These are phyloP conservation scores for Hyppa rectilinea DNA, from an alignment of 2,888 invertebrate species.

Conservation along the genomic window DNA sequence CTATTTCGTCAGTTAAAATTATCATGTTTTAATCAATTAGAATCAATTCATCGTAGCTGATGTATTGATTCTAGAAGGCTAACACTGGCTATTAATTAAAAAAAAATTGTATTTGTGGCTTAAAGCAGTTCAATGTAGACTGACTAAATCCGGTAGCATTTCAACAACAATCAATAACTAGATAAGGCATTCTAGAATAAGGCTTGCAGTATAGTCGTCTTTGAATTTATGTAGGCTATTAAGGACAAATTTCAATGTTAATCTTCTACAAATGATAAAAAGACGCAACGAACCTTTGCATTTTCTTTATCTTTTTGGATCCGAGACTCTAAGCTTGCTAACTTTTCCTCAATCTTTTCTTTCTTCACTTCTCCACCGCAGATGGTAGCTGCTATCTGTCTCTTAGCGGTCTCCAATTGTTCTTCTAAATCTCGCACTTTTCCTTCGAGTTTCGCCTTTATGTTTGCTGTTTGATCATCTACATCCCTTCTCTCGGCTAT, in stretches of 20 bases:
- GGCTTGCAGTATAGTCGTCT: neutral
- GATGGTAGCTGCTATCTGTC: constrained; percentile 76
- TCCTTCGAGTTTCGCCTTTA: constrained; percentile 72
- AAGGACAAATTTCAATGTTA: neutral
- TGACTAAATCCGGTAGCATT: neutral
- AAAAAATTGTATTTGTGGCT: neutral
- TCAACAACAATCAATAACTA: neutral
- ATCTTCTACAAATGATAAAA: neutral
- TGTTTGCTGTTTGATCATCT: constrained; percentile 72
- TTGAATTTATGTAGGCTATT: neutral
- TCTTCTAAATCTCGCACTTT: constrained; percentile 78
- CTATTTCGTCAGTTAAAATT: constrained; percentile 15
- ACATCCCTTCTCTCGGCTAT: constrained; percentile 80
- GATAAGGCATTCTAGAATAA: neutral
- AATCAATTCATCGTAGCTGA: no score
- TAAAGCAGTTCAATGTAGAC: neutral
- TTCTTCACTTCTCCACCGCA: constrained; percentile 78
- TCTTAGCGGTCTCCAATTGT: constrained; percentile 78
- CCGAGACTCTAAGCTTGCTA: constrained; percentile 76
- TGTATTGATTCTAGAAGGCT: neutral
- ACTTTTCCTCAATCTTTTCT: constrained; percentile 78
- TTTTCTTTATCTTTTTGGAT: constrained; percentile 72
- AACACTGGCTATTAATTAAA: neutral
- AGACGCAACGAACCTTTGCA: constrained; percentile 24
- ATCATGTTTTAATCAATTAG: no score